Base-by-base conservation (phyloP, 2,888 invertebrate genomes). In the Neoaliturus tenellus region DNA sequence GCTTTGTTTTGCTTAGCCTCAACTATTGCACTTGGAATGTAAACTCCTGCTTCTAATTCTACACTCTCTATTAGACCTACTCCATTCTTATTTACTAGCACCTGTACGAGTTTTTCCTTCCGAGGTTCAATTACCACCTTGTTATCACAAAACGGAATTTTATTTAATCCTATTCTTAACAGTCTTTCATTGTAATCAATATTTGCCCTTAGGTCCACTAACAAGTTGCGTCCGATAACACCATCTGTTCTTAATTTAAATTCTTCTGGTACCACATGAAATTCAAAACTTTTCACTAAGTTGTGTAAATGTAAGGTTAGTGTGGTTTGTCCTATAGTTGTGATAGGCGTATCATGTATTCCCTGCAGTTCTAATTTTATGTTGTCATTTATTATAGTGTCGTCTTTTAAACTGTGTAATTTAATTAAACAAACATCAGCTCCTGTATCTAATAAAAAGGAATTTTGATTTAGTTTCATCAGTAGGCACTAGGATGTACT, bases 361-460 rank as follows among this genome's bases (percentile, higher is more conserved):
- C 75, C 75, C 8, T 51, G 25, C 35, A 55, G n/a, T 33, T n/a
- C n/a, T 23, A 48, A n/a, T 31, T 51, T 25, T 23, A 5, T 6
- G 12, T 39, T 48, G 17, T 78, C 78, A 28, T 48, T 25, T 12
- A 55, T 55, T 28, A 48, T 35, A 2, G 28, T 28, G 2, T 78
- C 33, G 14, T 78, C 78, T 4, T 78, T 20, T 31, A 78, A 35
- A 55, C 33, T 2, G 17, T n/a, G 17, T 55, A 78, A 31, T 23
- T 78, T 78, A 3, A 78, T 25, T 14, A 78, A 4, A 2, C 20
- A n/a, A 3, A 78, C 44, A 55, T 78, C 55, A 5, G 78, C 20
- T 3, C 78, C 78, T 14, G n/a, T 78, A 55, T 78, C 78, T 3
- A 55, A n/a, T 78, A 78, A 78, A n/a, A 78, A 6, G 14, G 44